These are phyloP conservation scores for Muricea muricata DNA, from an alignment of 92 coral and sea anemone genomes.

Conservation along the genomic window DNA sequence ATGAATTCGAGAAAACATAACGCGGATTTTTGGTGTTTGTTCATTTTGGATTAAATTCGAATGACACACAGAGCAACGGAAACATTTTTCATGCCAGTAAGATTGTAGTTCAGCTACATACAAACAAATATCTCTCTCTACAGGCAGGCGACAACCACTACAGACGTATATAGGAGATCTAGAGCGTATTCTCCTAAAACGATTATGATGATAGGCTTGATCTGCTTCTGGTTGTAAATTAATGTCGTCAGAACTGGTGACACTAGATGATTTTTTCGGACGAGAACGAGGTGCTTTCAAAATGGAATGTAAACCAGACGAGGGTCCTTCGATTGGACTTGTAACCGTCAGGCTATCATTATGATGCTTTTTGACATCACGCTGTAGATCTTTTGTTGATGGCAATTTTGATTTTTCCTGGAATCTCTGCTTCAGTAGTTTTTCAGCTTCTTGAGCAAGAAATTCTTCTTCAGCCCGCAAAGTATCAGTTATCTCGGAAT, in stretches of 20 bases:
- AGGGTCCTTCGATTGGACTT: background rate
- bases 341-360: background rate
- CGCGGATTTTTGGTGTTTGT: conserved; percentile 34
- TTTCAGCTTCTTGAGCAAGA: conserved; percentile 74
- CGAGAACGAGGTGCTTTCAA: background rate
- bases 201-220: conserved; percentile 32
- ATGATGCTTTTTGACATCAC: background rate
- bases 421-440: conserved; percentile 47
- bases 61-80: conserved; percentile 91
- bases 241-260: conserved; percentile 16
- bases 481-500: conserved; percentile 33
- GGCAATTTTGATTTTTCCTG: background rate
- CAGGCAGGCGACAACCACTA: conserved; percentile 38
- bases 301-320: background rate
- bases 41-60: conserved; percentile 1
- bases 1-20: conserved; percentile 34
- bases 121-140: conserved; percentile 71
- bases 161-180: conserved; percentile 30
- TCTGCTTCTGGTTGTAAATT: conserved; percentile 37
- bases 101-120: conserved; percentile 86
- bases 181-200: conserved; percentile 2
- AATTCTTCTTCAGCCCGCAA: conserved; percentile 70
- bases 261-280: conserved; percentile 10
- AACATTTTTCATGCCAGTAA: conserved; percentile 98
- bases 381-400: background rate